Conservation (phyloP, 2,888 invertebrate genomes). For the Scaeva pyrastri region DNA sequence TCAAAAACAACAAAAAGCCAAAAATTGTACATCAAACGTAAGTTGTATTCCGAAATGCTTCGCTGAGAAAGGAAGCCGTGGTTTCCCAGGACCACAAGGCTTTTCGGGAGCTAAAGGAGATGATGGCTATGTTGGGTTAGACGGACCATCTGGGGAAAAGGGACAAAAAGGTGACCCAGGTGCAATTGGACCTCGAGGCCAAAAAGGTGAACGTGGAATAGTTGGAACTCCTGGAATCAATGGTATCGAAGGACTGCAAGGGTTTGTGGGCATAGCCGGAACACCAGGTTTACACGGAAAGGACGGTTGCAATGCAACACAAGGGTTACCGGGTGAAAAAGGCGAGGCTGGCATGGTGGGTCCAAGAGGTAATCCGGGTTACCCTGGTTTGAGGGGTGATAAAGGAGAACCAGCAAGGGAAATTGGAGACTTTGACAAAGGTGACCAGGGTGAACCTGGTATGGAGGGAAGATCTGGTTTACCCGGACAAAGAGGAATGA, state of each 20-base stretch:
- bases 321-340: constrained; percentile 90
- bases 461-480: constrained; percentile 81
- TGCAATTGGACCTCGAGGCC: constrained; percentile 91
- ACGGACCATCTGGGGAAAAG: constrained; percentile 93
- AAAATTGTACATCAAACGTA: constrained; percentile 88
- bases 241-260: constrained; percentile 86
- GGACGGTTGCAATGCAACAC: constrained; percentile 98
- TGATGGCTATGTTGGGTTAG: constrained; percentile 91
- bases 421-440: constrained; percentile 87
- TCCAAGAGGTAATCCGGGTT: constrained; percentile 88
- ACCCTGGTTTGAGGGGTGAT: constrained; percentile 85
- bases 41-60: constrained; percentile 94
- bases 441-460: constrained; percentile 92
- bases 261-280: constrained; percentile 85
- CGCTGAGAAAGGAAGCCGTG: constrained; percentile 93
- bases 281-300: constrained; percentile 92
- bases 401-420: constrained; percentile 91
- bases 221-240: constrained; percentile 94
- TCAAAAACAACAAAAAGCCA: constrained; percentile 83
- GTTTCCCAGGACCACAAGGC: constrained; percentile 90
- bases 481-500: constrained; percentile 81
- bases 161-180: constrained; percentile 95
- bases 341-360: constrained; percentile 90
- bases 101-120: constrained; percentile 90
- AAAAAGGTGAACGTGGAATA: constrained; percentile 93